A percentile compares a stretch with the other conserved stretches of the same genome.
Conservation (phyloP, 2,888 invertebrate genomes). For the Diarsia mendica region DNA sequence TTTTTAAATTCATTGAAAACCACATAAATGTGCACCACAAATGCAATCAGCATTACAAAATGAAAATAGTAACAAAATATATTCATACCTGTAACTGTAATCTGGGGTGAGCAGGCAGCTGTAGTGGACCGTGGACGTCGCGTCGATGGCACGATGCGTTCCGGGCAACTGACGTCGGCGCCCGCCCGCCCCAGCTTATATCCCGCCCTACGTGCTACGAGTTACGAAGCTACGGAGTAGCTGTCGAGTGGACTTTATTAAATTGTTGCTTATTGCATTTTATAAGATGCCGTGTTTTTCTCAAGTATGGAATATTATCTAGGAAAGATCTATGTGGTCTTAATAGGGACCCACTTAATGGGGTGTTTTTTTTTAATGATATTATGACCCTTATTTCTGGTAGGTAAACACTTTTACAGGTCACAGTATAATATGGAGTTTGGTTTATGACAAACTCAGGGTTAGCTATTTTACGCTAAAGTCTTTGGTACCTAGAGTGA, state of each 20-base stretch:
- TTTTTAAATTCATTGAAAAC: background rate
- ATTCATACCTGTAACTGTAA: constrained; percentile 30
- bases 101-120: constrained; percentile 6
- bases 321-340: no score
- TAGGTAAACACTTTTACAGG: background rate
- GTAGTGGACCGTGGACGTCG: background rate
- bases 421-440: no score
- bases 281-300: background rate
- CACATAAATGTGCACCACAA: background rate
- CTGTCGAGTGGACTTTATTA: background rate
- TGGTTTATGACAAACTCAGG: no score
- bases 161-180: constrained; percentile 18
- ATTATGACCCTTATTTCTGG: background rate
- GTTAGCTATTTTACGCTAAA: no score
- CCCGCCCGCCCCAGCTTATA: constrained; percentile 32
- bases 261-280: constrained; percentile 25
- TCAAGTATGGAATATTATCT: background rate
- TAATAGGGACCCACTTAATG: background rate
- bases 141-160: constrained; percentile 11
- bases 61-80: background rate
- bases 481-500: no score
- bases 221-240: constrained; percentile 41
- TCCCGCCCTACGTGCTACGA: constrained; percentile 31
- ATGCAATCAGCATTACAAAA: background rate
- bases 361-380: background rate